These are phyloP conservation scores for Chrysotoxum bicinctum DNA, from an alignment of 2,888 invertebrate genomes.

Conservation along the genomic window DNA sequence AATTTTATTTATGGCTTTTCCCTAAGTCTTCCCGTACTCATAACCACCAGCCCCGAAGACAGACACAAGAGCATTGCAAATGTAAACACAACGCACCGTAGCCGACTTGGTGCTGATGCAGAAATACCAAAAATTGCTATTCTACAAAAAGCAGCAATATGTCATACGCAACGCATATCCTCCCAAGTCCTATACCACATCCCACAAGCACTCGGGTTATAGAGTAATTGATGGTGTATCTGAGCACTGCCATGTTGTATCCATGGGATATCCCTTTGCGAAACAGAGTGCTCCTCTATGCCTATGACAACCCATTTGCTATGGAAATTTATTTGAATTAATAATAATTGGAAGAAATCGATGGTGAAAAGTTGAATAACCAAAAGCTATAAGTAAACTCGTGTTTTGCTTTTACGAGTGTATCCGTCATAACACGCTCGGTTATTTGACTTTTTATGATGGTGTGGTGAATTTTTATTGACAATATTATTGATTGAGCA, in stretches of 20 bases:
- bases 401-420: neutral
- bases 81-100: neutral
- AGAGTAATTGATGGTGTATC: constrained; percentile 62
- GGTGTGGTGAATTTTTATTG: constrained; percentile 65
- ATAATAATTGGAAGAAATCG: constrained; percentile 55
- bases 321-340: constrained; percentile 70
- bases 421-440: constrained; percentile 29
- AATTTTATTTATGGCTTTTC: constrained; percentile 27
- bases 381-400: neutral
- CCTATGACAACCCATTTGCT: constrained; percentile 50
- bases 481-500: constrained; percentile 33
- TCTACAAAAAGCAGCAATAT: constrained; percentile 43
- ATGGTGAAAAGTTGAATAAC: constrained; percentile 1
- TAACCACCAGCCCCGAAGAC: neutral
- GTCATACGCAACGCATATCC: constrained; percentile 63
- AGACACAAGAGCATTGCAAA: constrained; percentile 17
- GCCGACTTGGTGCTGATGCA: neutral
- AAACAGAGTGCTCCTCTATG: constrained; percentile 2
- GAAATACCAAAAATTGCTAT: constrained; percentile 35
- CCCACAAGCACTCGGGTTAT: constrained; percentile 4
- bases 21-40: neutral
- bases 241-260: constrained; percentile 14
- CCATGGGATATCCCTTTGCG: neutral
- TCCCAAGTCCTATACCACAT: constrained; percentile 9
- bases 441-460: constrained; percentile 64